These are phyloP conservation scores for Polydrusus pterygomalis DNA, from an alignment of 2,888 invertebrate species.

Conservation along the genomic window DNA sequence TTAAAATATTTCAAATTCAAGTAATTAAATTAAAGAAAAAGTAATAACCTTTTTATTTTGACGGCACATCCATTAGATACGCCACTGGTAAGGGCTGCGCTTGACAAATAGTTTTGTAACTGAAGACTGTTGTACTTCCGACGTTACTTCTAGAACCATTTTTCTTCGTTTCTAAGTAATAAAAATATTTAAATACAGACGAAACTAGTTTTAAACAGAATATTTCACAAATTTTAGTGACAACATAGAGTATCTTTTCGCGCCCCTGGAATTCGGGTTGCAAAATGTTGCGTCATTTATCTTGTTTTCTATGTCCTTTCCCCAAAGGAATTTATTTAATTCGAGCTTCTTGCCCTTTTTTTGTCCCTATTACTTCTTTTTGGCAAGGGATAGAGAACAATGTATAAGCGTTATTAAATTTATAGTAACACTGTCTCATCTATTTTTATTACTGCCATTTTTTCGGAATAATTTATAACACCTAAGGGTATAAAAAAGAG, in stretches of 20 bases:
- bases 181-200: conserved; percentile 1
- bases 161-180: conserved; percentile 12
- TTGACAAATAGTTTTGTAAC: not conserved
- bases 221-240: conserved; percentile 18
- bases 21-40: too few species aligned
- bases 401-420: conserved; percentile 49
- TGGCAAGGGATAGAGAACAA: conserved; percentile 37
- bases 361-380: conserved; percentile 47
- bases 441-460: conserved; percentile 24
- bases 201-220: conserved; percentile 17
- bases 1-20: too few species aligned
- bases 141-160: conserved; percentile 7
- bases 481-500: conserved; percentile 2
- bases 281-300: conserved; percentile 48
- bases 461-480: conserved; percentile 7
- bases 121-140: not conserved
- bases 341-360: conserved; percentile 51
- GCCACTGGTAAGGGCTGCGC: not conserved
- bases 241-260: conserved; percentile 24
- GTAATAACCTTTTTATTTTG: too few species aligned
- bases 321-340: conserved; percentile 51
- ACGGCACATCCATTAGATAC: too few species aligned
- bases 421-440: conserved; percentile 28
- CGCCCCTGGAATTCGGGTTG: conserved; percentile 34
- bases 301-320: conserved; percentile 46